Evolutionary conservation across 2,113 vertebrate genomes (phyloP), one percentile per base, ranked within the genome.

Genomic region (Phrynocephalus versicolor): DNA sequence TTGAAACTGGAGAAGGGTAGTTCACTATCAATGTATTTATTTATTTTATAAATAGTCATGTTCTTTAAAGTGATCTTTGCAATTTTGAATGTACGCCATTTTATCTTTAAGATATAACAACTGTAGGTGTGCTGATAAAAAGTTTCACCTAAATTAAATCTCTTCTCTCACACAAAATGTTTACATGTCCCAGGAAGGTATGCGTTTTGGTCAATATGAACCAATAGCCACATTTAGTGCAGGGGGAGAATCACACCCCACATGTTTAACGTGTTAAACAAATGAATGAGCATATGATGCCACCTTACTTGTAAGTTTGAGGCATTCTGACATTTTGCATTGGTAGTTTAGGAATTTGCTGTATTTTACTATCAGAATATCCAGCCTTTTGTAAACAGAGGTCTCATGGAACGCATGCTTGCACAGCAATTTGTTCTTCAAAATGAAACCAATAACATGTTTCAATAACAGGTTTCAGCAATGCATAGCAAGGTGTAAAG

Each of bases 361-460:
- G 65, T 37, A 84, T 76, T 67, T 77, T 65, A 13, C 58, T 67
- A 10, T 65, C 18, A 76, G 35, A 51, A 55, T 55, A 55, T 67
- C 10, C 23, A 45, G 6, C 35, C 16, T 80, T 72, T 87, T 15
- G 58, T 41, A 87, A 74, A 69, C 33, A 37, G 84, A 65, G 18
- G 6, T 18, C 35, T 87, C 7, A 0, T 1, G 8, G 1, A 73
- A 25, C 19, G 5, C 6, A 19, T 10, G 41, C 41, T 86, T 58
- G 45, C 15, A 60, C 33, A 83, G 19, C 18, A 79, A 79, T 85
- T 83, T 83, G 80, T 13, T 91, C 81, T 69, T 78, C 62, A 72
- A 81, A 87, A 69, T 0, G 6, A 86, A 89, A 39, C 51, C 62
- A 88, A 33, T 33, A 69, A 76, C 73, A 77, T 77, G 1, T 64